Conservation (phyloP, 2,888 invertebrate species). For the Stratiomys singularior region DNA sequence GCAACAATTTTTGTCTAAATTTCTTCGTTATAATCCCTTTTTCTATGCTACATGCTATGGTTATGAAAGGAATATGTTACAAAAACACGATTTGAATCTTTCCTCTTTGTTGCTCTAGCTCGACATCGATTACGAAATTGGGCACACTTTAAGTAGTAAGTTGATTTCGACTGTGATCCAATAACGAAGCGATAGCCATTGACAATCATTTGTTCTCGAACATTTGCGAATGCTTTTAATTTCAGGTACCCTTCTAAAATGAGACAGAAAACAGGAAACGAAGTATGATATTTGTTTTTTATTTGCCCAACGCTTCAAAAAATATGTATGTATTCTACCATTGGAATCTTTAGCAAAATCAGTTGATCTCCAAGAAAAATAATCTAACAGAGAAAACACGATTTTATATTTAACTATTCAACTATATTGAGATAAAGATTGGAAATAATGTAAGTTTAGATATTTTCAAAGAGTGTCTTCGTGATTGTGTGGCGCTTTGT, state of each 20-base stretch:
- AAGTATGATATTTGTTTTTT: neutral
- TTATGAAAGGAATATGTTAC: slow-evolving; percentile 60
- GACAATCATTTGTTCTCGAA: slow-evolving; percentile 15
- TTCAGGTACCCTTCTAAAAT: slow-evolving; percentile 12
- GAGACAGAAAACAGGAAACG: slow-evolving; percentile 7
- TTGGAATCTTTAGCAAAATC: no score
- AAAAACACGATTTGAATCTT: slow-evolving; percentile 57
- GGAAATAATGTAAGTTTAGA: neutral
- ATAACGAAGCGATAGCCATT: slow-evolving; percentile 60
- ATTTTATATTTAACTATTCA: no score
- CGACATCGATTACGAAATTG: slow-evolving; percentile 62
- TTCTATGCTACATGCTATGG: slow-evolving; percentile 54
- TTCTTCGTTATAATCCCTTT: no score
- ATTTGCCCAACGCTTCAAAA: no score
- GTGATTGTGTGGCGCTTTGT: slow-evolving; percentile 55
- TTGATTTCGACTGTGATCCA: slow-evolving; percentile 60
- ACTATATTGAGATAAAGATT: neutral
- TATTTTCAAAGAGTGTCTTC: neutral
- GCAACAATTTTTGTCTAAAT: no score
- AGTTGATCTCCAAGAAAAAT: no score
- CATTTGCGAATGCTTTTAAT: slow-evolving; percentile 11
- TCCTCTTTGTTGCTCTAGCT: slow-evolving; percentile 61
- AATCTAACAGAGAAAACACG: no score
- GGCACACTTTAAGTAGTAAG: slow-evolving; percentile 63
- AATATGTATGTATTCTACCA: no score